phyloP scores from a whole-genome alignment of 1,140 invertebrate species.

The Spodoptera litura region DNA sequence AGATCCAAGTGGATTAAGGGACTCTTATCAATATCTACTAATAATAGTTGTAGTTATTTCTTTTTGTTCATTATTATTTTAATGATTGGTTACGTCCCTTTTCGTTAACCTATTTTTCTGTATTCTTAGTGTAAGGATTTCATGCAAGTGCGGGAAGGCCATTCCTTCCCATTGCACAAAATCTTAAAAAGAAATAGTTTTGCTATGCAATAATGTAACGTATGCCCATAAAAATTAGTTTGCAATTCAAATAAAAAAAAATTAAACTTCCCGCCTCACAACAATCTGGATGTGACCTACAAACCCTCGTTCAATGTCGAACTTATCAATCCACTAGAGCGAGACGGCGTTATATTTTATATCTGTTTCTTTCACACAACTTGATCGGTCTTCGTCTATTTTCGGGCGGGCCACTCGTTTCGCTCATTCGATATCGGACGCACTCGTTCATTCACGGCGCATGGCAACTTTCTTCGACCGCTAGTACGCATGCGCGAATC shows the following conservation, averaged over 20 bases:
- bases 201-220: no score
- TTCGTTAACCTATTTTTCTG: no score
- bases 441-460: constrained; percentile 55
- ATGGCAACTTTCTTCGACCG: constrained; percentile 62
- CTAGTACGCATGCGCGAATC: constrained; percentile 63
- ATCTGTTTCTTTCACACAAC: constrained; percentile 8
- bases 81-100: no score
- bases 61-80: no score
- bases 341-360: constrained; percentile 43
- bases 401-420: constrained; percentile 27
- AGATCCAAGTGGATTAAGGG: no score
- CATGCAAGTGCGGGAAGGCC: no score
- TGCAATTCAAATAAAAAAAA: neutral
- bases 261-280: neutral
- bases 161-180: no score
- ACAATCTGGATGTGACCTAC: constrained; percentile 31
- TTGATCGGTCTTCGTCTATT: constrained; percentile 7
- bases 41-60: no score
- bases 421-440: constrained; percentile 42
- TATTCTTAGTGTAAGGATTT: no score
- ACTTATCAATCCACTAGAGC: constrained; percentile 32
- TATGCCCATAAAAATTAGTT: no score
- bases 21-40: no score
- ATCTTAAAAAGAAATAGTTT: no score
- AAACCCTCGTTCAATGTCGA: constrained; percentile 20